Evolutionary conservation across 2,113 vertebrate species (phyloP).

Genomic region (Channa maculata): DNA sequence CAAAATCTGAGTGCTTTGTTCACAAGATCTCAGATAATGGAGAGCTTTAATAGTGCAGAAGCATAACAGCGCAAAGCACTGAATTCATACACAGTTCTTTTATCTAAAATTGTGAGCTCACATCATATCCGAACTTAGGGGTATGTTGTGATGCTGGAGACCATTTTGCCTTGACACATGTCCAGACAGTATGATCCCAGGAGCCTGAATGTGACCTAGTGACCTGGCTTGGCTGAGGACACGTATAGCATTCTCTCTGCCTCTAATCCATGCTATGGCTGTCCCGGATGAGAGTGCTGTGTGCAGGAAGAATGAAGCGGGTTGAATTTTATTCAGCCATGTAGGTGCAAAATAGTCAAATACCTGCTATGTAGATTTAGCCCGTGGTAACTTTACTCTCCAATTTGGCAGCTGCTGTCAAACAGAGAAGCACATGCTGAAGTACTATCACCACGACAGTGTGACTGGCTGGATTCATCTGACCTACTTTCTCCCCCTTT

Average conservation of each 20-base stretch:
- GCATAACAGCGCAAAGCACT: background rate
- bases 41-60: background rate
- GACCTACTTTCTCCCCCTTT: constrained; percentile 80
- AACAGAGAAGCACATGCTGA: constrained; percentile 40
- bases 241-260: constrained; percentile 30
- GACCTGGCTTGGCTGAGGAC: constrained; percentile 60
- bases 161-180: constrained; percentile 23
- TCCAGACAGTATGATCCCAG: constrained; percentile 44
- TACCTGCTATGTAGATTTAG: constrained; percentile 39
- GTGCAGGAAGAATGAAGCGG: background rate
- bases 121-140: background rate
- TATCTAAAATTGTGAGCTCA: background rate
- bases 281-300: constrained; percentile 17
- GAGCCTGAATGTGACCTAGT: constrained; percentile 67
- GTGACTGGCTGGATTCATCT: constrained; percentile 74
- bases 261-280: constrained; percentile 61
- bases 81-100: background rate
- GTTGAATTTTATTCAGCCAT: constrained; percentile 4
- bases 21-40: background rate
- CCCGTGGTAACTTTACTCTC: constrained; percentile 10
- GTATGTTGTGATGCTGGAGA: background rate
- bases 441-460: constrained; percentile 46
- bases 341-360: constrained; percentile 18
- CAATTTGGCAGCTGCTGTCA: constrained; percentile 23
- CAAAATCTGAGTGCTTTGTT: background rate